Conservation (phyloP, 2,797 vertebrate genomes). For the Lycodopsis pacificus region DNA sequence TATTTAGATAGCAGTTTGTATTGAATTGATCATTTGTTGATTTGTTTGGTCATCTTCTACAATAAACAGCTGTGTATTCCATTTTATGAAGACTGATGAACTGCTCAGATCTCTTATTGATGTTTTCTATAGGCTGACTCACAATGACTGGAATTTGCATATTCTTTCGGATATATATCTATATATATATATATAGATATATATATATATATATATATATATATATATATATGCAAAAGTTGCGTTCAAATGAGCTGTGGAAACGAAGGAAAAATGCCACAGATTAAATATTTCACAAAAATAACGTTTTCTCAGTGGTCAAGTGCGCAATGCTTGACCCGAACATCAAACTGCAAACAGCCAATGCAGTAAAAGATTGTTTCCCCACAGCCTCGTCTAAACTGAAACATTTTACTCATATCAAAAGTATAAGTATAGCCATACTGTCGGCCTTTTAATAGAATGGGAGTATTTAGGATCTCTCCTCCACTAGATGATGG, state of each 20-base stretch:
- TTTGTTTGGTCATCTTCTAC: background rate
- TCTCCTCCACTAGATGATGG: background rate
- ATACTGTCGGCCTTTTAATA: background rate
- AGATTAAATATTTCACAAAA: background rate
- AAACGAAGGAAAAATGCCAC: background rate
- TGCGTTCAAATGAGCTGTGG: conserved; percentile 6
- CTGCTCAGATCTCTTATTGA: background rate
- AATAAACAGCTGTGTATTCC: background rate
- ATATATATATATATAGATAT: conserved; percentile 12
- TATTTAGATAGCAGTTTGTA: background rate
- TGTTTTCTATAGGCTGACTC: conserved; percentile 28
- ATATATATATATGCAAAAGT: conserved; percentile 3
- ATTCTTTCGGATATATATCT: background rate
- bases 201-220: conserved; percentile 10
- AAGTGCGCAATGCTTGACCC: background rate
- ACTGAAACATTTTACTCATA: conserved; percentile 1
- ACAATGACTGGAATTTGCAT: background rate
- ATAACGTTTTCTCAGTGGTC: background rate
- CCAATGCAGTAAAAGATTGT: background rate
- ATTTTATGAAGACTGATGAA: background rate
- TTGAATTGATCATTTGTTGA: background rate
- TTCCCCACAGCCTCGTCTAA: background rate
- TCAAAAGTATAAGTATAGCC: conserved; percentile 21
- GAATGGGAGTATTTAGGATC: background rate
- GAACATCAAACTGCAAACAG: background rate